Evolutionary conservation across 2,113 vertebrate species (phyloP), one percentile per base, ranked within the genome.

Genomic region (Cheilinus undulatus): DNA sequence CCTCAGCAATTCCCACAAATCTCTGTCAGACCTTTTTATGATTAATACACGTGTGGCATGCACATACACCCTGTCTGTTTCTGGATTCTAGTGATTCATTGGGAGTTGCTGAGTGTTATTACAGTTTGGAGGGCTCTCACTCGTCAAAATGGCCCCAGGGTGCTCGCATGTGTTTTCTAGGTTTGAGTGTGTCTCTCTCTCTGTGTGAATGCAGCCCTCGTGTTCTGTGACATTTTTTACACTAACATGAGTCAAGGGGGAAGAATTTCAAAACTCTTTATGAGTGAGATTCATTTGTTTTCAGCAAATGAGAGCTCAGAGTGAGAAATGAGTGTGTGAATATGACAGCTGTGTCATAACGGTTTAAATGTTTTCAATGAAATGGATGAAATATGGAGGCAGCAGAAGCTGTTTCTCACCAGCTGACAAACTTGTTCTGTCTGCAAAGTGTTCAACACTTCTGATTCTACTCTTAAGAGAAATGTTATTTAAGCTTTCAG

Each of bases 221-320:
- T 61, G 30, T 78, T 69, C 78, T 86, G 80, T 79, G 83, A 83
- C 75, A 83, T 79, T 78, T 86, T 60, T 83, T 54, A 80, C 24
- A 78, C 78, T 38, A 80, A 73, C 76, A 83, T 65, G 79, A 88
- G 54, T 86, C 88, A 89, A 64, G 4, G 8, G 46, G 65, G 12
- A 86, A 88, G 78, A 88, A 91, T 89, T 84, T 78, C 28, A 69
- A 78, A 78, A 85, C 68, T 86, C 52, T 83, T 71, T 85, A 78
- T 64, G 67, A 85, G 84, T 58, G 46, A 86, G 77, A 77, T 78
- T 68, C 40, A 80, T 85, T 84, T 79, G 43, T 81, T 62, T 61
- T 23, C 48, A 12, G 50, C 14, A 3, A 69, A 58, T 27, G 15
- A 28, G 59, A 57, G 11, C 17, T 20, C 30, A 64, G 67, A 69